Evolutionary conservation across 2,888 invertebrate genomes (phyloP).

Genomic region (Anarsia innoxiella): DNA sequence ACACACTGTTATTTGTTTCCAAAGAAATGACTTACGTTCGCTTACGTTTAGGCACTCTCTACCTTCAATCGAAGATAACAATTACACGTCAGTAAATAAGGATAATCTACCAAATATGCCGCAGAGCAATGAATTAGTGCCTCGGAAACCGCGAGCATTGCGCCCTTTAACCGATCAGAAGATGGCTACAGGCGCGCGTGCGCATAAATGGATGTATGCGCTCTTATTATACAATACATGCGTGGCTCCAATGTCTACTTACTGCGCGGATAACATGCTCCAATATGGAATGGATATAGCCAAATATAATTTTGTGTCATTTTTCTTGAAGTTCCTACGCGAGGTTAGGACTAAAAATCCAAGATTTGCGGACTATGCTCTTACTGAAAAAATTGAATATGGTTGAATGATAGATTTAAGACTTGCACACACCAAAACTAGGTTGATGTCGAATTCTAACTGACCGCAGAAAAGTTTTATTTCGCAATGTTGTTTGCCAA

Average conservation of each 20-base stretch:
- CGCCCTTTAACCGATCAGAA: constrained; percentile 24
- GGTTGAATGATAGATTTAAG: too few species aligned
- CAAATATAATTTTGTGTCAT: constrained; percentile 50
- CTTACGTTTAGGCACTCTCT: constrained; percentile 42
- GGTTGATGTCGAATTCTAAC: too few species aligned
- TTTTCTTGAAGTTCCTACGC: constrained; percentile 47
- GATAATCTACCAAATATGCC: constrained; percentile 5
- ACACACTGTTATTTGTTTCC: too few species aligned
- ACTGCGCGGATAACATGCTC: constrained; percentile 54
- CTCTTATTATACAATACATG: constrained; percentile 61
- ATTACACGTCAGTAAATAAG: neutral
- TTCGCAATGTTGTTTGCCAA: too few species aligned
- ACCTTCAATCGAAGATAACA: too few species aligned
- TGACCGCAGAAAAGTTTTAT: too few species aligned
- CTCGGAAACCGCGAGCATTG: constrained; percentile 19
- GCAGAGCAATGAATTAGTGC: constrained; percentile 10
- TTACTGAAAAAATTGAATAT: too few species aligned
- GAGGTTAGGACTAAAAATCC: constrained; percentile 36
- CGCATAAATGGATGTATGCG: constrained; percentile 59
- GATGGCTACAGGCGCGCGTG: constrained; percentile 24
- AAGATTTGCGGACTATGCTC: constrained; percentile 56
- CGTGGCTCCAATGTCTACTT: constrained; percentile 57
- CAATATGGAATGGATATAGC: constrained; percentile 63
- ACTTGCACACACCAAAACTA: too few species aligned
- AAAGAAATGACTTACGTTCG: too few species aligned